Evolutionary conservation across 2,113 vertebrate species (phyloP), one percentile per base, ranked within the genome.

Genomic region (Pimephales promelas): DNA sequence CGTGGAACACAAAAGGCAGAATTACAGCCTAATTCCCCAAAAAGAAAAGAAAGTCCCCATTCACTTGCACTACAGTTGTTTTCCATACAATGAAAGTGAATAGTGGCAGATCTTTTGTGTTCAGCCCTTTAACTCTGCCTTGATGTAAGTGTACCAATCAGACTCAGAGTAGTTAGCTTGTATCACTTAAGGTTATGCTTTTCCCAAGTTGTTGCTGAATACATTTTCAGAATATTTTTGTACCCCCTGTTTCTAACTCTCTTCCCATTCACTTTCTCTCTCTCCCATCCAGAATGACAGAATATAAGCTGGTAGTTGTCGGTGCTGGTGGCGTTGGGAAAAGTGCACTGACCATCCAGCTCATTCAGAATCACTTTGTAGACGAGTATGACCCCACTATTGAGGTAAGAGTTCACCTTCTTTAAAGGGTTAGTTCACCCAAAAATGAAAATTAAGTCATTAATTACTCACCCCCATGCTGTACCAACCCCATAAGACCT

Each of bases 281-380:
- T 83, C 14, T 49, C 4, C 24, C 5, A 10, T 84, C 5, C 88
- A 94, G 93, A 88, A 96, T 96, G 95, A 96, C 95, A 1, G 95
- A 96, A 89, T 96, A 96, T 88, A 96, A 96, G 76, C 93, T 96
- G 26, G 95, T 96, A 83, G 95, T 96, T 84, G 95, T 95, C 28
- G 95, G 95, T 6, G 95, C 95, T 76, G 95, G 95, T 88, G 95
- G 95, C 14, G 95, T 96, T 79, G 95, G 95, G n/a, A 96, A 96
- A 92, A 96, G 95, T 56, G 95, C 95, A 0, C 91, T 96, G 43
- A 96, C 95, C 83, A 96, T 96, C 83, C 95, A 96, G 87, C 93
- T 96, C 87, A 95, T 95, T 88, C 95, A 96, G 89, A 96, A 96
- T 84, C 95, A 96, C 88, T 95, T 96, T 81, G 95, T 96, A 40